Evolutionary conservation across 2,888 invertebrate species (phyloP).

Genomic region (Adineta ricciae): DNA sequence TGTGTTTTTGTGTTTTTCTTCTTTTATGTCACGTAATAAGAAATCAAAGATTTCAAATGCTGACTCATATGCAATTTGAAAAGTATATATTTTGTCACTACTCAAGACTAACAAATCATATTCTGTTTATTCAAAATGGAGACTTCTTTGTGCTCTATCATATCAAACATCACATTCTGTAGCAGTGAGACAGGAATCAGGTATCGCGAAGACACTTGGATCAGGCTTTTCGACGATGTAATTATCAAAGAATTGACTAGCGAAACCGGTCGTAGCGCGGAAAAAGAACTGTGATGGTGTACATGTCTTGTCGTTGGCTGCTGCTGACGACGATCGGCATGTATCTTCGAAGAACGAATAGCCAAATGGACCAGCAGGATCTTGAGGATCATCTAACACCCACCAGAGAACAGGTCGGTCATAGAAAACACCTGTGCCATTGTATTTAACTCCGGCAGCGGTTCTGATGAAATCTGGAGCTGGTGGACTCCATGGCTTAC

Average conservation of each 20-base stretch:
- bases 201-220: neutral
- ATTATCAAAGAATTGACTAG: conserved; percentile 1
- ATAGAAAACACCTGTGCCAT: neutral
- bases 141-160: neutral
- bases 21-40: no score
- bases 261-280: neutral
- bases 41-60: no score
- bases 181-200: neutral
- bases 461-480: neutral
- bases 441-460: neutral
- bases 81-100: no score
- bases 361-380: conserved; percentile 11
- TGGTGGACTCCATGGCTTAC: neutral
- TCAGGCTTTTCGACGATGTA: neutral
- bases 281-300: conserved; percentile 21
- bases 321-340: neutral
- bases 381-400: neutral
- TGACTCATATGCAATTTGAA: no score
- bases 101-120: no score
- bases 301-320: neutral
- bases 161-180: neutral
- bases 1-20: no score
- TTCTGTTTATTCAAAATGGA: neutral
- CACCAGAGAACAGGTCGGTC: neutral
- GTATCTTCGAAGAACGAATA: conserved; percentile 18